Evolutionary conservation across 2,888 invertebrate species (phyloP).

Genomic region (Aphrophora alni): DNA sequence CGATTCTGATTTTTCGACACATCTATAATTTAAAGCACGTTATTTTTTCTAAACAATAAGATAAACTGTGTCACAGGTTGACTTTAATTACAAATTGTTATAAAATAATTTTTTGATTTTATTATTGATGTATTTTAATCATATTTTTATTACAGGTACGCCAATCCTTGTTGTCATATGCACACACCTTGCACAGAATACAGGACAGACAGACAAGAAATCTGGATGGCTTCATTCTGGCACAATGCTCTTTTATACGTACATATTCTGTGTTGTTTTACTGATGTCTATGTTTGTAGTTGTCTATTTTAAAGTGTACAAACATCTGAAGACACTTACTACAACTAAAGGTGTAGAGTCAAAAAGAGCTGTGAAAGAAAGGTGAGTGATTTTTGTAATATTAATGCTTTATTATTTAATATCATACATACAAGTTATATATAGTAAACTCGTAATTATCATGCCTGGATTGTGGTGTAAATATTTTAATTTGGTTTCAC

Average conservation of each 20-base stretch:
- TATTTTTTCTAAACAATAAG: no score
- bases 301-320: constrained; percentile 49
- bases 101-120: no score
- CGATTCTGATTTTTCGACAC: no score
- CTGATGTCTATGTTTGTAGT: constrained; percentile 50
- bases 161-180: constrained; percentile 33
- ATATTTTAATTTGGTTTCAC: no score
- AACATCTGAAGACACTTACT: constrained; percentile 32
- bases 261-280: constrained; percentile 46
- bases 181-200: constrained; percentile 26
- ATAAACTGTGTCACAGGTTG: no score
- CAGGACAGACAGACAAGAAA: neutral
- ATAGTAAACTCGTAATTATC: no score
- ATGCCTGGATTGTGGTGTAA: no score
- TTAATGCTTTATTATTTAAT: no score
- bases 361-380: constrained; percentile 30
- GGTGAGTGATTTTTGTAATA: constrained; percentile 24
- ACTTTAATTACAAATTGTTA: no score
- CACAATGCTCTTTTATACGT: constrained; percentile 51
- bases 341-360: constrained; percentile 21
- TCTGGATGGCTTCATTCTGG: constrained; percentile 51
- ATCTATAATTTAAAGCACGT: no score
- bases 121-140: no score
- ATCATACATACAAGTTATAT: no score
- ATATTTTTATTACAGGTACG: constrained; percentile 12